Base-by-base conservation (phyloP, 2,888 invertebrate species). In the Fragum whitleyi region DNA sequence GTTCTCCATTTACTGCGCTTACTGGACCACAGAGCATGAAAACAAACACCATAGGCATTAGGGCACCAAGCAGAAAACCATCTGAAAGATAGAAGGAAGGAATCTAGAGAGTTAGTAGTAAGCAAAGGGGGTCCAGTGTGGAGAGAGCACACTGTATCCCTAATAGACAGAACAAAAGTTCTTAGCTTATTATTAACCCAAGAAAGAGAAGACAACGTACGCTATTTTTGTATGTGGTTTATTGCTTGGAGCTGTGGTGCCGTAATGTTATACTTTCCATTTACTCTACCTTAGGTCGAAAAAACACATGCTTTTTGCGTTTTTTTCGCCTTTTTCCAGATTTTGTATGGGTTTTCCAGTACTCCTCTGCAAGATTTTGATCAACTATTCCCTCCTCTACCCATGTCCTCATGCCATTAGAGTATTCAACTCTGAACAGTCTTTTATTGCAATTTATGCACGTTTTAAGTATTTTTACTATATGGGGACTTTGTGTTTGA, bases 311-410 rank as follows among this genome's bases (percentile, higher is more conserved):
- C 14, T 11, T 28, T 32, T 61, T 61, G n/a, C 61, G 61, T 14
- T 14, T 39, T 51, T 69, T 69, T 23, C 69, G 69, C n/a, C 23
- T 47, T 28, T 29, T 47, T 7, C 69, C 69, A 23, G 51, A 9
- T 69, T 69, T 69, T 1, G 69, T 69, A 28, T 69, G 69, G 19
- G 69, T 51, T 28, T 69, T 51, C 69, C 69, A 69, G 28, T 51
- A 69, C 23, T 69, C 21, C 16, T 23, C n/a, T 2, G 23, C 21
- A n/a, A 55, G 23, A 55, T 55, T 23, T 21, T n/a, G 55, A 55
- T 55, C 55, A 11, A 55, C 23, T n/a, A n/a, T 23, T 11, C 23
- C 11, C 23, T 19, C 21, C 9, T 23, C 21, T 55, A 55, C n/a
- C 55, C 55, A 55, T 55, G 23, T 9, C 21, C 21, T 55, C 0